phyloP scores from a whole-genome alignment of 2,113 vertebrate species.

The Epinephelus fuscoguttatus region DNA sequence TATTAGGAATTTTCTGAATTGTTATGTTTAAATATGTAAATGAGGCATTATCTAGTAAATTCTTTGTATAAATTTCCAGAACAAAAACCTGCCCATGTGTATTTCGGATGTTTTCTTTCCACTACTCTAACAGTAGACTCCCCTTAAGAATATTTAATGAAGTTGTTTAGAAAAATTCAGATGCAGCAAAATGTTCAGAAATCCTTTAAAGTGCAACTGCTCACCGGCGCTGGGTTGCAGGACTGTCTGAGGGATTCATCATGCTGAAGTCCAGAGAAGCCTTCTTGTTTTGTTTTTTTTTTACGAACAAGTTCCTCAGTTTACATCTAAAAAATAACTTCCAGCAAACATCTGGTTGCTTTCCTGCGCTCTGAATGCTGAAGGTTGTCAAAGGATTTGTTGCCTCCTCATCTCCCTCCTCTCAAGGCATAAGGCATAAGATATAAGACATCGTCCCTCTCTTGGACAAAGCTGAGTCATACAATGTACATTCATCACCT shows the following conservation, averaged over 20 bases:
- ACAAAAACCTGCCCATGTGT: no score
- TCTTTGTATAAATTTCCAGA: no score
- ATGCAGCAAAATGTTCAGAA: neutral
- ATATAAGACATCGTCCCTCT: neutral
- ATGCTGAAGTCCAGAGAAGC: neutral
- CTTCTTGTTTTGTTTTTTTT: neutral
- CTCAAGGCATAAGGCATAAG: neutral
- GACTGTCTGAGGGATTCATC: constrained; percentile 50
- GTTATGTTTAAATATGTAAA: no score
- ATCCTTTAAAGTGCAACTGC: neutral
- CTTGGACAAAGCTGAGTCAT: neutral
- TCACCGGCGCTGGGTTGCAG: constrained; percentile 43
- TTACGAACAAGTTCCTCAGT: neutral
- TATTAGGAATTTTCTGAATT: no score
- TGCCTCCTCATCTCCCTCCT: neutral
- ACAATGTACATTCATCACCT: neutral
- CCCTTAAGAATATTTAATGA: no score
- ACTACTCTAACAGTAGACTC: no score
- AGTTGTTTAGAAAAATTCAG: neutral
- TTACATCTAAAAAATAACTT: neutral
- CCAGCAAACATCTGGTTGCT: neutral
- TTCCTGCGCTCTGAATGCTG: neutral
- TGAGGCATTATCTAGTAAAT: no score
- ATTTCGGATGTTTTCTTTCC: no score
- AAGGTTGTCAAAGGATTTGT: neutral